A percentile compares a stretch with the other conserved stretches of the same genome.
phyloP scores from a whole-genome alignment of 2,888 invertebrate genomes.

The Melanostoma mellinum region DNA sequence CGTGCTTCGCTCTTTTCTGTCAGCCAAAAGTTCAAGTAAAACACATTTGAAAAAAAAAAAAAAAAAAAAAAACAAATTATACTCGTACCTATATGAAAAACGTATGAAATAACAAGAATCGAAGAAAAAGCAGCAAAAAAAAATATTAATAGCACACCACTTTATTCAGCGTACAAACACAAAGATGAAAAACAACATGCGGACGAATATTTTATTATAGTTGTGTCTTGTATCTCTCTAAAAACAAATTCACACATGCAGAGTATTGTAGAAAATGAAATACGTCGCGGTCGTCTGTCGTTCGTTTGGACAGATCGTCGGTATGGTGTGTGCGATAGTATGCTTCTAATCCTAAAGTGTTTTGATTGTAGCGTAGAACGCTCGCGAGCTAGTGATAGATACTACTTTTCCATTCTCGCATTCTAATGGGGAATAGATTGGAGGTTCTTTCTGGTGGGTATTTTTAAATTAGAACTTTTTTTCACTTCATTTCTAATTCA shows the following conservation, averaged over 20 bases:
- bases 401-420: constrained; percentile 61
- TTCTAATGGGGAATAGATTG: constrained; percentile 54
- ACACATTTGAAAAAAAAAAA: constrained; percentile 55
- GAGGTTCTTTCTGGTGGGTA: constrained; percentile 70
- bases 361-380: constrained; percentile 35
- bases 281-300: constrained; percentile 34
- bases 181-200: constrained; percentile 14
- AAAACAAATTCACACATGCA: constrained; percentile 62
- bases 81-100: constrained; percentile 44
- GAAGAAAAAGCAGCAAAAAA: constrained; percentile 39
- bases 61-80: constrained; percentile 31
- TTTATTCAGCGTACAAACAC: constrained; percentile 46
- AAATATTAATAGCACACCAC: constrained; percentile 49
- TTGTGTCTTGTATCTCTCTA: constrained; percentile 32
- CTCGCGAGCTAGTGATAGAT: constrained; percentile 48
- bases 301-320: constrained; percentile 13
- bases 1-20: constrained; percentile 71
- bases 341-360: constrained; percentile 66
- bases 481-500: constrained; percentile 48
- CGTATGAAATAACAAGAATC: constrained; percentile 68
- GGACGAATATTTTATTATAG: constrained; percentile 41
- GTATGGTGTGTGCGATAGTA: constrained; percentile 33
- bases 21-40: constrained; percentile 72
- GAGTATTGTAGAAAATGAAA: constrained; percentile 22
- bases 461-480: constrained; percentile 72